phyloP scores from a whole-genome alignment of 2,888 invertebrate genomes.

The Drosophila antonietae region DNA sequence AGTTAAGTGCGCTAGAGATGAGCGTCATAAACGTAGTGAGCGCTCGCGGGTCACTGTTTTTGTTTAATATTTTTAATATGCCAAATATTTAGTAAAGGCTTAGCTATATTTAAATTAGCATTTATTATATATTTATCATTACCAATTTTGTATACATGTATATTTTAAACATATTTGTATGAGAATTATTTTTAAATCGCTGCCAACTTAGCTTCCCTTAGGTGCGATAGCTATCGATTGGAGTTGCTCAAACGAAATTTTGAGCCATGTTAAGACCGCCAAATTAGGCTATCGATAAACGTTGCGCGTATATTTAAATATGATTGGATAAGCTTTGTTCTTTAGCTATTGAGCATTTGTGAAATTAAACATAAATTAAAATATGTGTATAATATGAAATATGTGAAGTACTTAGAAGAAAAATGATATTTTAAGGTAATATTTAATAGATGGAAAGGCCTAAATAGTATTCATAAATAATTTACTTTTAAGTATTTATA shows the following conservation, averaged over 20 bases:
- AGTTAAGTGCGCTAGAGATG: conserved; percentile 7
- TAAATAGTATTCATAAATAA: no score
- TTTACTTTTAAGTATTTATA: no score
- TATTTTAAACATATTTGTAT: no score
- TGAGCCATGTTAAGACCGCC: background rate
- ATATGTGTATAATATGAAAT: background rate
- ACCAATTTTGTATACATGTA: no score
- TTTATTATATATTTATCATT: background rate
- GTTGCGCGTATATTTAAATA: background rate
- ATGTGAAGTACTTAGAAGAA: background rate
- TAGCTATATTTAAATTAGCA: no score
- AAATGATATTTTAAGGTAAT: no score
- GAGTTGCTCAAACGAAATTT: background rate
- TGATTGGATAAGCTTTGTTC: background rate
- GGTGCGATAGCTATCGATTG: conserved; percentile 16
- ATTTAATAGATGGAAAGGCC: no score
- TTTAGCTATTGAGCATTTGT: background rate
- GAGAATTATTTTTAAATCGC: no score
- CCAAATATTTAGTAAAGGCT: background rate
- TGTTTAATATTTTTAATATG: background rate
- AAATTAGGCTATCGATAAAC: conserved; percentile 1
- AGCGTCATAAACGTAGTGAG: background rate
- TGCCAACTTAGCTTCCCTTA: background rate
- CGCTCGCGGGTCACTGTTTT: background rate
- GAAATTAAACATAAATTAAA: background rate